Percentiles rank a stretch among this genome's conserved stretches.
These are phyloP conservation scores for Potamilus streckersoni DNA, from an alignment of 1,140 invertebrate genomes.

Conservation along the genomic window DNA sequence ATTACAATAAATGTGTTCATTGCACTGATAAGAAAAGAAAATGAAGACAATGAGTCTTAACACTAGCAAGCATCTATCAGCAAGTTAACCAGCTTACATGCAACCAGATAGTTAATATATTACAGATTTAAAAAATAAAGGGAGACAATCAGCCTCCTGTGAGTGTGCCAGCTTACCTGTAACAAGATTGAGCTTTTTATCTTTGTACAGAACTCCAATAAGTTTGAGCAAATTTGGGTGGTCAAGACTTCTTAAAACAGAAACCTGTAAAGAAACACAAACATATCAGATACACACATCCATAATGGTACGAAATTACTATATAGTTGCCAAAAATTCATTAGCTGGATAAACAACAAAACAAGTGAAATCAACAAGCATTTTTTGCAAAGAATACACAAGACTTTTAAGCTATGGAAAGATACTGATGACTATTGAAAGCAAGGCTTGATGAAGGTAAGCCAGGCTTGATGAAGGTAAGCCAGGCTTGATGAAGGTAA, in stretches of 20 bases:
- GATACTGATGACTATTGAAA: too few relatives aligned
- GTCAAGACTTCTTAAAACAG: constrained; percentile 85
- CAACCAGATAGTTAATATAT: neutral
- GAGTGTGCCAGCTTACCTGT: constrained; percentile 65
- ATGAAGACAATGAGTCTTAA: neutral
- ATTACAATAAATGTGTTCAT: too few relatives aligned
- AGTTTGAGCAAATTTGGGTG: constrained; percentile 93
- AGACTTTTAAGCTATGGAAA: too few relatives aligned
- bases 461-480: too few relatives aligned
- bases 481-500: too few relatives aligned
- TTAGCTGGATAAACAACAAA: too few relatives aligned
- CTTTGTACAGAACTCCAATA: constrained; percentile 93
- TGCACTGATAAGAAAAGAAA: neutral
- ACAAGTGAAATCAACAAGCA: too few relatives aligned
- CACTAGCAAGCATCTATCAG: neutral
- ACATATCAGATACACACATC: too few relatives aligned
- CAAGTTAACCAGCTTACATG: neutral
- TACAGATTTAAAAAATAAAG: neutral
- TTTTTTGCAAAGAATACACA: too few relatives aligned
- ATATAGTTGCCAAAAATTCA: too few relatives aligned
- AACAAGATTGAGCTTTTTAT: constrained; percentile 89
- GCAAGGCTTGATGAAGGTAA: too few relatives aligned
- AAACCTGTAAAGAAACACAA: constrained; percentile 74
- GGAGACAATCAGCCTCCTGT: neutral
- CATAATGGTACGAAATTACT: too few relatives aligned